Percentiles rank a stretch among this genome's conserved stretches.
These are phyloP conservation scores for Buathra laborator DNA, from an alignment of 2,888 invertebrate genomes.

Conservation along the genomic window DNA sequence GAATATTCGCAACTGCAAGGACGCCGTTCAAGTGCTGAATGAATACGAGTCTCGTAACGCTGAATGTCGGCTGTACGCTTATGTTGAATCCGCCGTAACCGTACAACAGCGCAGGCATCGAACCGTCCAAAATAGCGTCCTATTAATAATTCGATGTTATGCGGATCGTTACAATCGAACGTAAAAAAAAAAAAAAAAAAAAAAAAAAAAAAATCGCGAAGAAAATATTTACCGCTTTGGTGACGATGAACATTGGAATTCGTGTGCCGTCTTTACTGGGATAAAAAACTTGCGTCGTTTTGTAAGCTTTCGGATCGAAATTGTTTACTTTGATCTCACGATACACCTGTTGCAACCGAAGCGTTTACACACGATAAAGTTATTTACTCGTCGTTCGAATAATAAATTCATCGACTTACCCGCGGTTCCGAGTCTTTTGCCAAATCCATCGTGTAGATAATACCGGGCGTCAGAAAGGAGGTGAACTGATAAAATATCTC, in stretches of 20 bases:
- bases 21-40: conserved; percentile 96
- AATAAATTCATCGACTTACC: conserved; percentile 65
- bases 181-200: not conserved
- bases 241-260: conserved; percentile 98
- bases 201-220: not conserved
- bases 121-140: conserved; percentile 89
- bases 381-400: not conserved
- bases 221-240: conserved; percentile 88
- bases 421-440: conserved; percentile 87
- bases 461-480: conserved; percentile 96
- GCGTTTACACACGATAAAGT: not conserved
- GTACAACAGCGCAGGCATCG: conserved; percentile 95
- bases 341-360: conserved; percentile 87
- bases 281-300: conserved; percentile 96
- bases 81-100: conserved; percentile 99
- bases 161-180: not conserved
- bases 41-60: conserved; percentile 94
- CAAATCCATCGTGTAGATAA: conserved; percentile 95
- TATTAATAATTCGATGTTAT: conserved; percentile 78
- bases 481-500: conserved; percentile 98
- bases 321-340: conserved; percentile 94
- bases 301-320: conserved; percentile 92
- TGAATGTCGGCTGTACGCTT: conserved; percentile 95
- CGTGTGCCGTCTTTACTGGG: conserved; percentile 96
- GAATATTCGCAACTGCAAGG: conserved; percentile 96